Conservation (phyloP, 2,113 vertebrate genomes). For the Hydrolagus affinis region DNA sequence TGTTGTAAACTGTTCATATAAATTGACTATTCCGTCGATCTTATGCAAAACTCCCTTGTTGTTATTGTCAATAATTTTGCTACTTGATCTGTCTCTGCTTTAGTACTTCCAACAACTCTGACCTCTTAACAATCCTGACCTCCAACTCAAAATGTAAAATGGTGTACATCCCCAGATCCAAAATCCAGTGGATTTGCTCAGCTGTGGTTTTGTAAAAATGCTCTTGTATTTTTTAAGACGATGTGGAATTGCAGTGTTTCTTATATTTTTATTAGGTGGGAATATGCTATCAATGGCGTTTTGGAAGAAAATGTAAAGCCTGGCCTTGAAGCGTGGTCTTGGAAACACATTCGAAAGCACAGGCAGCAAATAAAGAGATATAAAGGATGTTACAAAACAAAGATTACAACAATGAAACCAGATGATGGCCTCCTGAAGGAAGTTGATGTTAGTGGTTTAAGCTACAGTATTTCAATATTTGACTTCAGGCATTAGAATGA, state of each 20-base stretch:
- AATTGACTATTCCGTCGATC: too few species aligned
- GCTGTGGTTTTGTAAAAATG: background rate
- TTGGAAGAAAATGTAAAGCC: constrained; percentile 83
- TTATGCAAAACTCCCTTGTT: too few species aligned
- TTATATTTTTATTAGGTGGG: constrained; percentile 65
- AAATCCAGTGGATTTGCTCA: too few species aligned
- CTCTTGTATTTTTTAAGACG: constrained; percentile 32
- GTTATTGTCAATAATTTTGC: too few species aligned
- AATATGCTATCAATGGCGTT: constrained; percentile 68
- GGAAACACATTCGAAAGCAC: constrained; percentile 71
- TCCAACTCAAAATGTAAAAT: too few species aligned
- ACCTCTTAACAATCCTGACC: too few species aligned
- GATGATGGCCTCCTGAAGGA: constrained; percentile 56
- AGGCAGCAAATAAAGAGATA: constrained; percentile 71
- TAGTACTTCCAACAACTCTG: too few species aligned
- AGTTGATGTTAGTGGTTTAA: constrained; percentile 60
- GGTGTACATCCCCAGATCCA: too few species aligned
- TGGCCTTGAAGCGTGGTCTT: constrained; percentile 85
- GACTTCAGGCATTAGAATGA: too few species aligned
- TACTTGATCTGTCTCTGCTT: too few species aligned
- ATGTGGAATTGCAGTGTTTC: background rate
- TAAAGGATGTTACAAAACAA: constrained; percentile 77
- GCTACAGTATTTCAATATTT: background rate
- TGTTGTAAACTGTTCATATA: too few species aligned
- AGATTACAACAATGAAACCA: constrained; percentile 82